Evolutionary conservation across 2,888 invertebrate genomes (phyloP).

Genomic region (Leucophenga montana): DNA sequence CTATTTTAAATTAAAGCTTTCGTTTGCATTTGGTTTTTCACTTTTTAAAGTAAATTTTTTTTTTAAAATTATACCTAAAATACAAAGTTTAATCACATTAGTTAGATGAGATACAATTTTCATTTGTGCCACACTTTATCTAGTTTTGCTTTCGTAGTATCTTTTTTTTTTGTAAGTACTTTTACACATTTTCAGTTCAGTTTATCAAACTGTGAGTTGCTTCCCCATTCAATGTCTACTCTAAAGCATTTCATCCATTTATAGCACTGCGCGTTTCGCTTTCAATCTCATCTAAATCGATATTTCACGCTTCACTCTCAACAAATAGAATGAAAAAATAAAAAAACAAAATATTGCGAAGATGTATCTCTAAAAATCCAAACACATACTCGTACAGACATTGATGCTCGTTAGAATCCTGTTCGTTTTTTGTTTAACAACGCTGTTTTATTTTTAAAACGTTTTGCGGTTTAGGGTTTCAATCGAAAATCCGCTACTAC

Average conservation of each 20-base stretch:
- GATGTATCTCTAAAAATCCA: too few species aligned
- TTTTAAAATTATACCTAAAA: too few species aligned
- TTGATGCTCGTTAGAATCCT: not conserved
- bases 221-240: not conserved
- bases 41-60: not conserved
- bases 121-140: not conserved
- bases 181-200: too few species aligned
- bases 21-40: slow-evolving; percentile 2
- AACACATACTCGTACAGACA: too few species aligned
- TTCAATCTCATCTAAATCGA: slow-evolving; percentile 11
- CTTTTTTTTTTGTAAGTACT: not conserved
- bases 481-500: slow-evolving; percentile 11
- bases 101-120: not conserved
- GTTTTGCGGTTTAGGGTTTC: slow-evolving; percentile 20
- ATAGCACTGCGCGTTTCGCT: not conserved
- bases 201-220: not conserved
- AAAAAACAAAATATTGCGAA: too few species aligned
- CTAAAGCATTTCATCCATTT: not conserved
- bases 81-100: not conserved
- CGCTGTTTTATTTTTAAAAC: not conserved
- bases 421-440: not conserved
- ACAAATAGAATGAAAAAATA: too few species aligned
- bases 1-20: slow-evolving; percentile 12
- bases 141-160: not conserved
- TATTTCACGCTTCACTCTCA: not conserved